Evolutionary conservation across 2,797 vertebrate genomes (phyloP), one percentile per base, ranked within the genome.

Genomic region (Hydrophis major): DNA sequence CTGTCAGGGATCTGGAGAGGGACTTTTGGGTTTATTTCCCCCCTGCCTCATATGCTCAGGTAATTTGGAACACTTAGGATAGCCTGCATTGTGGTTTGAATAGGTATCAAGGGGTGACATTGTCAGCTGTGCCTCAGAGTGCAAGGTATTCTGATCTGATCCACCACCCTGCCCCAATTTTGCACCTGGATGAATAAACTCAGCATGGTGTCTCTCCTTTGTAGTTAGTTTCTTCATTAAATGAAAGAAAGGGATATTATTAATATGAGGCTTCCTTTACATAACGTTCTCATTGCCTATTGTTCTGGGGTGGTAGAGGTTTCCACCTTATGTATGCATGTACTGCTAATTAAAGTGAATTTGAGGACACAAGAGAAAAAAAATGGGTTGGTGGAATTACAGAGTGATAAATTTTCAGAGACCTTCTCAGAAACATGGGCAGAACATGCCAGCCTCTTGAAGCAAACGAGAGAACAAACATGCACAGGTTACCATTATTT

Each of bases 1-100:
- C 88, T 83, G 37, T 83, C 78, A 83, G 42, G 78, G 42, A 83
- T 83, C 37, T 83, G 37, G 42, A 83, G 78, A 83, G 78, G 78
- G 42, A 83, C 78, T 47, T 83, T 11, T 47, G 22, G 13, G 14
- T 3, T 2, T 1, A 42, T 4, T 22, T 1, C 0, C 1, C 10
- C 42, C 37, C 4, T 12, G 4, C 37, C 20, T 83, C 10, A 11
- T 83, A 83, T 83, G 22, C 42, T 25, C 74, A 83, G 42, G 42
- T 47, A 83, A 83, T 83, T 83, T 83, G 74, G 42, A 83, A 83
- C 20, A 22, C 74, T 83, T 83, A 47, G 37, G 37, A 25, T 47
- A 47, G 42, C 42, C 20, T 83, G 37, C 20, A 47, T 47, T 42
- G 10, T 47, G 42, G 2, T 47, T 47, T 83, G 74, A 83, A 83